Percentiles rank a stretch among this genome's conserved stretches.
Conservation (phyloP, 1,140 invertebrate genomes). For the Drosophila melanica region DNA sequence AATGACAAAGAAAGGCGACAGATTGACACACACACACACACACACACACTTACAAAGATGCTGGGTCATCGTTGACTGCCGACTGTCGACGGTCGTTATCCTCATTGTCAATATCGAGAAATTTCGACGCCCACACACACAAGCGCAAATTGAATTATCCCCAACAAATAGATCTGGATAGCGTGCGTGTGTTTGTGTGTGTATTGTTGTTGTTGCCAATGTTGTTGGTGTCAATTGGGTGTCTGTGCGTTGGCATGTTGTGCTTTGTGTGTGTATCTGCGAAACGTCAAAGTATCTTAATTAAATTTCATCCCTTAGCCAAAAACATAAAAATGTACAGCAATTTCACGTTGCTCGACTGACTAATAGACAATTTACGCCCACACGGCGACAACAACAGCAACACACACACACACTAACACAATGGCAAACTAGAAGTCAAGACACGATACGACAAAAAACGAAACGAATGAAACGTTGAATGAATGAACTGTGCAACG, state of each 20-base stretch:
- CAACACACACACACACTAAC: slow-evolving; percentile 17
- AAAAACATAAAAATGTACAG: slow-evolving; percentile 81
- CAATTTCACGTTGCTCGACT: slow-evolving; percentile 74
- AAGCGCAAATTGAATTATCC: slow-evolving; percentile 76
- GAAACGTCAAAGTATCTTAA: slow-evolving; percentile 81
- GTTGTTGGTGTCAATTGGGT: slow-evolving; percentile 48
- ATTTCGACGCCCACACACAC: slow-evolving; percentile 50
- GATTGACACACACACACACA: slow-evolving; percentile 3
- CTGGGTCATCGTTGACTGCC: slow-evolving; percentile 37
- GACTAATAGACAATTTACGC: slow-evolving; percentile 83
- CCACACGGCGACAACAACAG: slow-evolving; percentile 42
- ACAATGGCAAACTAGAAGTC: slow-evolving; percentile 28
- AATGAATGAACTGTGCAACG: slow-evolving; percentile 45
- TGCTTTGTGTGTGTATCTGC: slow-evolving; percentile 64
- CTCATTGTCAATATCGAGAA: slow-evolving; percentile 65
- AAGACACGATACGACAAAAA: slow-evolving; percentile 46
- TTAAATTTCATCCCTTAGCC: slow-evolving; percentile 82
- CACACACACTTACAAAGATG: slow-evolving; percentile 18
- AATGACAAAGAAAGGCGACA: slow-evolving; percentile 58
- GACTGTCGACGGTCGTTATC: slow-evolving; percentile 64
- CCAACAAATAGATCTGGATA: slow-evolving; percentile 57
- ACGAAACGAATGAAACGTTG: slow-evolving; percentile 45
- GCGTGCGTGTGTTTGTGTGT: background rate
- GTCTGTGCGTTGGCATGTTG: slow-evolving; percentile 44
- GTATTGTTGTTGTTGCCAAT: slow-evolving; percentile 3